These are phyloP conservation scores for Rhabdornis inornatus DNA, from an alignment of 2,113 vertebrate genomes.

Conservation along the genomic window DNA sequence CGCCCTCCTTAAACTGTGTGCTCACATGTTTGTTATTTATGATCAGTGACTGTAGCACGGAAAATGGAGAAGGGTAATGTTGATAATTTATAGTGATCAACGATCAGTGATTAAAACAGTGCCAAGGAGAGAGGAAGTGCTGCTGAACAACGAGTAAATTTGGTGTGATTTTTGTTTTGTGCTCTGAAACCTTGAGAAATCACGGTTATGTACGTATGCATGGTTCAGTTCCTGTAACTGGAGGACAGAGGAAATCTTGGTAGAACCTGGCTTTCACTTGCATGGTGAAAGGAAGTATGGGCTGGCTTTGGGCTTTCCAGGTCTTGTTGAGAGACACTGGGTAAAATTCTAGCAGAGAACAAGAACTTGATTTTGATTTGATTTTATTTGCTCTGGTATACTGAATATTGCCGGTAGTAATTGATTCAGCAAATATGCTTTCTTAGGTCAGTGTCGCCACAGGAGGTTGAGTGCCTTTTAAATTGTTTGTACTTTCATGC, in stretches of 20 bases:
- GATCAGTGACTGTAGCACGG: background rate
- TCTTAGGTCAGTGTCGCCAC: background rate
- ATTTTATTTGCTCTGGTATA: background rate
- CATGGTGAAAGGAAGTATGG: background rate
- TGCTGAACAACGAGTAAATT: background rate
- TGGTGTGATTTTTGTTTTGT: background rate
- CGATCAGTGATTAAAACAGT: background rate
- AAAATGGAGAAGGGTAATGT: background rate
- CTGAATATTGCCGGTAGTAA: background rate
- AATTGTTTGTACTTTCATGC: background rate
- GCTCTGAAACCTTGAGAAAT: background rate
- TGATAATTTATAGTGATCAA: background rate
- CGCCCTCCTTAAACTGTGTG: background rate
- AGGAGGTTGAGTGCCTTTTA: background rate
- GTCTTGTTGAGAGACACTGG: background rate
- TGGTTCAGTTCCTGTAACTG: background rate
- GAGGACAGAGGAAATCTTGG: background rate
- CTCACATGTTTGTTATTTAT: background rate
- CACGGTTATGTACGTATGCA: accelerated
- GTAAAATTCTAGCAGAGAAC: background rate
- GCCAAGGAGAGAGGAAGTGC: background rate
- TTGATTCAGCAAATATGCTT: background rate
- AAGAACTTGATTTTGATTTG: background rate
- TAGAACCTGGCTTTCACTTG: background rate
- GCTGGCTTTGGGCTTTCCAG: background rate